A percentile compares a stretch with the other conserved stretches of the same genome.
These are phyloP conservation scores for Balaeniceps rex DNA, from an alignment of 2,113 vertebrate species.

Conservation along the genomic window DNA sequence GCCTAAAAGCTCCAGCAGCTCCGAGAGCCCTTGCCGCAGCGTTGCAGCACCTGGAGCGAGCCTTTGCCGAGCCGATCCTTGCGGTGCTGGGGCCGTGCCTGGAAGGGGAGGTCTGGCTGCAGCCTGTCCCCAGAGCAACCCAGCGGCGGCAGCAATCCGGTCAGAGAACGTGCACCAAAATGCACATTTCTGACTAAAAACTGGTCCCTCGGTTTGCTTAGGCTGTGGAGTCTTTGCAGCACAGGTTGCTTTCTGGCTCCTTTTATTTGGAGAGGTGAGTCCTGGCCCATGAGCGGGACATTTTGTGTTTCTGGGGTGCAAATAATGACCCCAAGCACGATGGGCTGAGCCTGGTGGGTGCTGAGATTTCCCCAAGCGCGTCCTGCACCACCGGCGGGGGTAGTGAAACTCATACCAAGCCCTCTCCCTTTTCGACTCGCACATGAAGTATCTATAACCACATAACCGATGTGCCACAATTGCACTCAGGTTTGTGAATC, in stretches of 20 bases:
- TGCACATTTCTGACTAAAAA: background rate
- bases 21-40: background rate
- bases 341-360: background rate
- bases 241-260: background rate
- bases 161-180: background rate
- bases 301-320: background rate
- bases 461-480: background rate
- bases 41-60: background rate
- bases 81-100: background rate
- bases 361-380: background rate
- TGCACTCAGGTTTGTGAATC: background rate
- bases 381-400: background rate
- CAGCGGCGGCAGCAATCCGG: background rate
- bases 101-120: background rate
- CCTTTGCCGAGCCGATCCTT: background rate
- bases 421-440: background rate
- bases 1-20: background rate
- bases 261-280: background rate
- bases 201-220: fast-evolving
- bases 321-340: background rate
- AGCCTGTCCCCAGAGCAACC: background rate
- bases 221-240: background rate
- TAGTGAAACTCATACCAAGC: background rate
- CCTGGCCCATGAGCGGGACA: fast-evolving
- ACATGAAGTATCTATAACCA: background rate